Evolutionary conservation across 2,888 invertebrate genomes (phyloP).

Genomic region (Ophion ellenae): DNA sequence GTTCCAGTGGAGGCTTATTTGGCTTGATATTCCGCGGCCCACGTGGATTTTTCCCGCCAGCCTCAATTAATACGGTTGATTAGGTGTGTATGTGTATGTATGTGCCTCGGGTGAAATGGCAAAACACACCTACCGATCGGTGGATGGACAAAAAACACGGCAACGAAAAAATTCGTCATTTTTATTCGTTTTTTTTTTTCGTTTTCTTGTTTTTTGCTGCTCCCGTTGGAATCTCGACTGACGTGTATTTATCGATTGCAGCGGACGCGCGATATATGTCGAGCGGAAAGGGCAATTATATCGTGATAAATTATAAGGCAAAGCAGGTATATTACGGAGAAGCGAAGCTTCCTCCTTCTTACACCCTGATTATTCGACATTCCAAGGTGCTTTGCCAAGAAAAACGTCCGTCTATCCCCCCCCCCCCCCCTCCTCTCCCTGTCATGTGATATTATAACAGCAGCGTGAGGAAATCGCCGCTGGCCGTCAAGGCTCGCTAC

Average conservation of each 20-base stretch:
- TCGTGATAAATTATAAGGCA: slow-evolving; percentile 60
- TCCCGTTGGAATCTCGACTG: slow-evolving; percentile 51
- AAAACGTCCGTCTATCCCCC: neutral
- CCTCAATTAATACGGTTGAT: slow-evolving; percentile 67
- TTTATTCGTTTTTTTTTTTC: neutral
- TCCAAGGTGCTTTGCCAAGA: slow-evolving; percentile 46
- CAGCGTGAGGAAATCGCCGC: slow-evolving; percentile 51
- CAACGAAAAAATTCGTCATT: neutral
- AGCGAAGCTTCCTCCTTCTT: slow-evolving; percentile 52
- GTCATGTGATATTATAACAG: slow-evolving; percentile 54
- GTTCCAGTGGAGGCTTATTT: slow-evolving; percentile 2
- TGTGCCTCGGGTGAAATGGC: slow-evolving; percentile 3
- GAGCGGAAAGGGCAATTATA: slow-evolving; percentile 63
- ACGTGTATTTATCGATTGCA: slow-evolving; percentile 58
- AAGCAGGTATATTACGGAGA: slow-evolving; percentile 44
- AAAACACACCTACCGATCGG: neutral
- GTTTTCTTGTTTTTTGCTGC: neutral
- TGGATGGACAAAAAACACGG: neutral
- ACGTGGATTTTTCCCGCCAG: slow-evolving; percentile 67
- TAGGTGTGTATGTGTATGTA: neutral
- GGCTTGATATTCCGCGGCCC: slow-evolving; percentile 68
- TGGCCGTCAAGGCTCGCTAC: slow-evolving; percentile 28
- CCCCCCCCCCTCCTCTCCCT: neutral
- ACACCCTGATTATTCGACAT: slow-evolving; percentile 58
- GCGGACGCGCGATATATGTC: slow-evolving; percentile 49